Percentiles rank a stretch among this genome's conserved stretches.
Conservation (phyloP, 2,888 invertebrate genomes). For the Aromia moschata region DNA sequence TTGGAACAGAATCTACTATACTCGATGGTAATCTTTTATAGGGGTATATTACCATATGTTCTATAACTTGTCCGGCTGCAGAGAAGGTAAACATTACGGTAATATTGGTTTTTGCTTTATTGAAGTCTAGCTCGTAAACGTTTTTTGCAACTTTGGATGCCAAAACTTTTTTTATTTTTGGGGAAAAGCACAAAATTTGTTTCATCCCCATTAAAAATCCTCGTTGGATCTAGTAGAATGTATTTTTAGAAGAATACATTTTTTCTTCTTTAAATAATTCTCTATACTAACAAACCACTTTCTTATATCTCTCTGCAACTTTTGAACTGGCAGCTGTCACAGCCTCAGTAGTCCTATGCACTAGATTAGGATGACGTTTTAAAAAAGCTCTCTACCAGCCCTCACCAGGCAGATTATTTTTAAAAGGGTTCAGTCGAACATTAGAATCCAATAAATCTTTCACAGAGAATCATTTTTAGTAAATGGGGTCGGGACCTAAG, state of each 20-base stretch:
- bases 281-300: constrained; percentile 40
- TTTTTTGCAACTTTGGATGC: constrained; percentile 13
- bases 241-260: constrained; percentile 5
- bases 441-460: constrained; percentile 23
- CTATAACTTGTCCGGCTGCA: constrained; percentile 16
- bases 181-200: constrained; percentile 25
- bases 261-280: neutral
- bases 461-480: too few species aligned
- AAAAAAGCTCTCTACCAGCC: constrained; percentile 37
- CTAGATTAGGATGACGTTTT: constrained; percentile 40
- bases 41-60: constrained; percentile 28
- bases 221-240: constrained; percentile 32
- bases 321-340: constrained; percentile 43
- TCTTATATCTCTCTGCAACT: constrained; percentile 43
- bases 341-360: constrained; percentile 36
- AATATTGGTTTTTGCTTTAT: constrained; percentile 14
- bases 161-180: constrained; percentile 20
- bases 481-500: too few species aligned
- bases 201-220: constrained; percentile 38
- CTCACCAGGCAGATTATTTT: constrained; percentile 20
- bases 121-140: constrained; percentile 22
- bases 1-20: constrained; percentile 21
- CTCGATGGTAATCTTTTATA: constrained; percentile 20
- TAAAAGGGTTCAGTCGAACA: constrained; percentile 28
- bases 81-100: constrained; percentile 21